Evolutionary conservation across 2,113 vertebrate genomes (phyloP), one percentile per base, ranked within the genome.

Genomic region (Siniperca chuatsi): DNA sequence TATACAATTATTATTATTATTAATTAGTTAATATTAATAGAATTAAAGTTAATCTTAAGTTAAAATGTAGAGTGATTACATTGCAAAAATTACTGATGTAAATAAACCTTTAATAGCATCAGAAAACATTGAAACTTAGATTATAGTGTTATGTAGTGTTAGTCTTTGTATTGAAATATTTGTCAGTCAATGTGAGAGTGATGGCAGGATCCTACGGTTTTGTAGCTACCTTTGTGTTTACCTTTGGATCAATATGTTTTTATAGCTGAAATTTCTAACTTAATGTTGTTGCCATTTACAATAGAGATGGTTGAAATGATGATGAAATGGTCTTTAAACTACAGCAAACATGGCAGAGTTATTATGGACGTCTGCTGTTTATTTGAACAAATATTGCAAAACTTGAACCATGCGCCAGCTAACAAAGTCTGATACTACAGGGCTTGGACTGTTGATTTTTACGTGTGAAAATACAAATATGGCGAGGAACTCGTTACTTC

Each of bases 391-490:
- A 83, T 46, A 54, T 77, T 42, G 33, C 62, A 9, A 4, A 68
- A 46, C 4, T 18, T 46, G 54, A 58, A 74, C 64, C 44, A 8
- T 1, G 16, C 11, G 0, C 42, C 33, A 54, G 13, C 64, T 33
- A 33, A 55, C 42, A 64, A 55, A 54, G n/a, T 75, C 44, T 64
- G 37, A 69, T n/a, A 29, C 61, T 6, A 11, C 60, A 33, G 46
- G 55, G 11, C 69, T 61, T 6, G 12, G 33, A 61, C 57, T 74
- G 75, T 29, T 74, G 42, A 69, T 55, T 60, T 64, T 35, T 61
- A 70, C 0, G 70, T 79, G 70, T 79, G 80, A 83, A 79, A 83
- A 37, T 16, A 55, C 15, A 64, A 87, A 79, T 44, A 83, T 71
- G 80, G 23, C 42, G 21, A 66, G 69, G n/a, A 79, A 65, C 50